Conservation (phyloP, 2,113 vertebrate species). For the Dipodomys merriami region DNA sequence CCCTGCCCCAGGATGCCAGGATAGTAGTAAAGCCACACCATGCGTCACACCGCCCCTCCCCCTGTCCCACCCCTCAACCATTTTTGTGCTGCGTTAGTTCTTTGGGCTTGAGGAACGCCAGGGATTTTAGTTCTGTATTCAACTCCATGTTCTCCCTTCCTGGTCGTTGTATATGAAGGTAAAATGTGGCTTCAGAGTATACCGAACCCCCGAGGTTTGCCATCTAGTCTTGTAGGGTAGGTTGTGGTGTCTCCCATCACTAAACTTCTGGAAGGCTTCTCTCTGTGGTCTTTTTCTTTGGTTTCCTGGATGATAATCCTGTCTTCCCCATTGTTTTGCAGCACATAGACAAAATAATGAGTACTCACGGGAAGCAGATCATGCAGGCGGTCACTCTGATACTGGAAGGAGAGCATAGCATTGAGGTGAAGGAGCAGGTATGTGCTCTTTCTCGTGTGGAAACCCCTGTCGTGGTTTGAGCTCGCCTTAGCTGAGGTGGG, state of each 20-base stretch:
- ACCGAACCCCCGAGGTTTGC: slow-evolving; percentile 12
- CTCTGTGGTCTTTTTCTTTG: slow-evolving; percentile 23
- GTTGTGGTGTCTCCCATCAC: background rate
- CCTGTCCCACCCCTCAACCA: background rate
- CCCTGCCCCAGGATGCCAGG: background rate
- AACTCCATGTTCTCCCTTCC: background rate
- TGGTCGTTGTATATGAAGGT: background rate
- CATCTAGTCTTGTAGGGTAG: background rate
- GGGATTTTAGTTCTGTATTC: background rate
- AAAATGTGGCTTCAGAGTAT: slow-evolving; percentile 10
- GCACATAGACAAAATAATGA: slow-evolving; percentile 99
- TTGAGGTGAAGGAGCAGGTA: slow-evolving; percentile 99
- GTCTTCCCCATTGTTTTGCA: slow-evolving; percentile 85
- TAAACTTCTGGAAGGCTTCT: slow-evolving; percentile 55
- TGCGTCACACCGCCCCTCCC: background rate
- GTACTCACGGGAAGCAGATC: slow-evolving; percentile 97
- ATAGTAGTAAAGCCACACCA: background rate
- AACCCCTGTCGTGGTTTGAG: background rate
- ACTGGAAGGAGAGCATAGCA: slow-evolving; percentile 96
- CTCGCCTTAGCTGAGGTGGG: slow-evolving; percentile 1
- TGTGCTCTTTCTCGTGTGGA: slow-evolving; percentile 24
- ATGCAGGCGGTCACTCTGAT: slow-evolving; percentile 99
- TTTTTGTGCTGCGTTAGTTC: background rate
- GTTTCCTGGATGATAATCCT: slow-evolving; percentile 69
- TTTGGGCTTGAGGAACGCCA: background rate